These are phyloP conservation scores for Caenorhabditis afra DNA, from an alignment of 2,888 invertebrate genomes.

Conservation along the genomic window DNA sequence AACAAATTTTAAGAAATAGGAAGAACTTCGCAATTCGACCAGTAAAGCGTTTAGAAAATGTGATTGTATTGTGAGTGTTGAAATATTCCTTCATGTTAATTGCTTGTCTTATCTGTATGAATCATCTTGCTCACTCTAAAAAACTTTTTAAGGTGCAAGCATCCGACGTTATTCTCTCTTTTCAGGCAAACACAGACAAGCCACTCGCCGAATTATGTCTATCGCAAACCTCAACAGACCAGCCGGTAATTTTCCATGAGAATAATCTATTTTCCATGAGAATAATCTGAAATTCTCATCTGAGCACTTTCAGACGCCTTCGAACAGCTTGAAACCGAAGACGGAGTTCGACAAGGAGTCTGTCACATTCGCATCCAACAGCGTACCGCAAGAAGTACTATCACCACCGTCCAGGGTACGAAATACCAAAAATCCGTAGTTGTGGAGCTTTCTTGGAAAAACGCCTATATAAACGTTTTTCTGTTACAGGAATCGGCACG, in stretches of 20 bases:
- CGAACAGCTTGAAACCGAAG: constrained; percentile 80
- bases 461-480: not conserved
- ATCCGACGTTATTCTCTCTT: constrained; percentile 17
- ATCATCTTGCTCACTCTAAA: too few species aligned
- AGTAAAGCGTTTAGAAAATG: too few species aligned
- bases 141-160: too few species aligned
- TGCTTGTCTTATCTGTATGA: too few species aligned
- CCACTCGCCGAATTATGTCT: constrained; percentile 59
- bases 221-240: constrained; percentile 69
- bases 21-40: too few species aligned
- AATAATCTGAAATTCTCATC: too few species aligned
- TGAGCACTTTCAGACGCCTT: constrained; percentile 76
- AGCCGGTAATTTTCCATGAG: constrained; percentile 58
- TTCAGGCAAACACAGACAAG: constrained; percentile 55
- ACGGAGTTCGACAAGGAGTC: constrained; percentile 80
- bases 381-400: constrained; percentile 99
- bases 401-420: constrained; percentile 82
- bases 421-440: too few species aligned
- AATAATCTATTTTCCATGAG: not conserved
- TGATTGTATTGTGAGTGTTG: too few species aligned
- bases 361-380: constrained; percentile 92
- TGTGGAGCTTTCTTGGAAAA: too few species aligned
- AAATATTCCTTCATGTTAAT: too few species aligned
- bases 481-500: constrained; percentile 85
- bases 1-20: too few species aligned